phyloP scores from a whole-genome alignment of 2,888 invertebrate species.

The Drosophila paracracens region DNA sequence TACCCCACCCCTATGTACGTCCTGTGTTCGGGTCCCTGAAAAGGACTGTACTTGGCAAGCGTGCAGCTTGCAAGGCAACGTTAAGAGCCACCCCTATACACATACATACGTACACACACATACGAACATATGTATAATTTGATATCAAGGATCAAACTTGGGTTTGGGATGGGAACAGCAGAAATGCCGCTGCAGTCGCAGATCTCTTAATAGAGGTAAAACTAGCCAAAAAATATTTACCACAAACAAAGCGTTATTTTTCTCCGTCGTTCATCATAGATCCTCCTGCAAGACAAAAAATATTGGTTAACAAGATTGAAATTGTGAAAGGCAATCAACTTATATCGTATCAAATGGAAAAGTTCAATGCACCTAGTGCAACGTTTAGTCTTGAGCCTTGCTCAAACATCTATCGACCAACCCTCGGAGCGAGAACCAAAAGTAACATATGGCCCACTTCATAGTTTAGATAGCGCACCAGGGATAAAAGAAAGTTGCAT shows the following conservation, averaged over 20 bases:
- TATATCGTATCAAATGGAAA: constrained; percentile 19
- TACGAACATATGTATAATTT: neutral
- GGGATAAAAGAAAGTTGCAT: constrained; percentile 55
- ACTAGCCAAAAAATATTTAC: constrained; percentile 62
- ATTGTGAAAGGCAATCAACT: constrained; percentile 1
- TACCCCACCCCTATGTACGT: constrained; percentile 54
- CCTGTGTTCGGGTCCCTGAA: constrained; percentile 24
- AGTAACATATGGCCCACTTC: constrained; percentile 62
- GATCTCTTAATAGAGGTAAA: constrained; percentile 15
- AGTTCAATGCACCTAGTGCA: constrained; percentile 73
- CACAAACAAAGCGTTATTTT: constrained; percentile 84
- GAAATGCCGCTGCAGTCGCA: constrained; percentile 51
- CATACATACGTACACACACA: neutral
- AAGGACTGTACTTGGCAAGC: constrained; percentile 64
- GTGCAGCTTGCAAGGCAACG: constrained; percentile 70
- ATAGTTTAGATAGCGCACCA: constrained; percentile 28
- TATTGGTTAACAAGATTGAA: constrained; percentile 17
- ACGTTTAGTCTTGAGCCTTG: constrained; percentile 16
- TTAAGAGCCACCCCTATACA: constrained; percentile 67
- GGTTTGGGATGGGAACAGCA: constrained; percentile 34
- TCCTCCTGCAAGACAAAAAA: constrained; percentile 79
- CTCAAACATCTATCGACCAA: constrained; percentile 43
- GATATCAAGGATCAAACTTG: constrained; percentile 56
- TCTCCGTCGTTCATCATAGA: constrained; percentile 84
- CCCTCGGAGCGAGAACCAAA: constrained; percentile 38